A percentile compares a stretch with the other conserved stretches of the same genome.
Evolutionary conservation across 1,140 invertebrate species (phyloP).

Genomic region (Penaeus indicus): DNA sequence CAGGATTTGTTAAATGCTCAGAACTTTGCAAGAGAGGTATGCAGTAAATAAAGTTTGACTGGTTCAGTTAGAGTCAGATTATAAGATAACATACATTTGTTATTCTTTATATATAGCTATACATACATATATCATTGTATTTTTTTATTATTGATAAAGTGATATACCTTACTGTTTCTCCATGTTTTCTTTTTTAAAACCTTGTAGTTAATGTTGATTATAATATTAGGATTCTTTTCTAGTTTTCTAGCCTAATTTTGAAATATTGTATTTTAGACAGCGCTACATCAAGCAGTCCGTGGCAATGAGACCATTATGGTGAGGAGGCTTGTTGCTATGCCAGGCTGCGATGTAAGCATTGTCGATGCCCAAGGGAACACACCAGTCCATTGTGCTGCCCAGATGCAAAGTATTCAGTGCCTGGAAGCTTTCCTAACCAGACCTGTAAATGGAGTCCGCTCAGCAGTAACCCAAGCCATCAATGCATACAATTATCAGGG

Average conservation of each 20-base stretch:
- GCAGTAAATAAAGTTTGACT: neutral
- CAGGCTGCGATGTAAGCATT: slow-evolving; percentile 59
- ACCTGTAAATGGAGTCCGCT: slow-evolving; percentile 56
- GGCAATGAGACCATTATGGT: slow-evolving; percentile 60
- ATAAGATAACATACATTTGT: neutral
- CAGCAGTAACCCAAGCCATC: slow-evolving; percentile 49
- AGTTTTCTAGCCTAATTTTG: neutral
- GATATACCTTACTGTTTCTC: no score
- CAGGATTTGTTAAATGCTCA: slow-evolving; percentile 60
- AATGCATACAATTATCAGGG: slow-evolving; percentile 63
- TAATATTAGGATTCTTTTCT: neutral
- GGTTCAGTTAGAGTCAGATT: neutral
- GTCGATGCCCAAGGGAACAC: slow-evolving; percentile 59
- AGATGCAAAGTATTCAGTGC: slow-evolving; percentile 31
- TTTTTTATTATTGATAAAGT: no score
- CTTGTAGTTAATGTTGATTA: neutral
- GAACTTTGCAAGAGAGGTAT: slow-evolving; percentile 64
- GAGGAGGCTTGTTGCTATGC: slow-evolving; percentile 40
- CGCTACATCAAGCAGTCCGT: slow-evolving; percentile 61
- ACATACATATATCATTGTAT: no score
- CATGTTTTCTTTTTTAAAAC: no score
- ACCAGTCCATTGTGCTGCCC: slow-evolving; percentile 57
- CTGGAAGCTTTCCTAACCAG: slow-evolving; percentile 53
- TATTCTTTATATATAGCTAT: neutral
- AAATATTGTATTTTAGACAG: slow-evolving; percentile 39